Percentiles rank a stretch among this genome's conserved stretches.
phyloP scores from a whole-genome alignment of 2,888 invertebrate genomes.

The Stenodema calcarata region DNA sequence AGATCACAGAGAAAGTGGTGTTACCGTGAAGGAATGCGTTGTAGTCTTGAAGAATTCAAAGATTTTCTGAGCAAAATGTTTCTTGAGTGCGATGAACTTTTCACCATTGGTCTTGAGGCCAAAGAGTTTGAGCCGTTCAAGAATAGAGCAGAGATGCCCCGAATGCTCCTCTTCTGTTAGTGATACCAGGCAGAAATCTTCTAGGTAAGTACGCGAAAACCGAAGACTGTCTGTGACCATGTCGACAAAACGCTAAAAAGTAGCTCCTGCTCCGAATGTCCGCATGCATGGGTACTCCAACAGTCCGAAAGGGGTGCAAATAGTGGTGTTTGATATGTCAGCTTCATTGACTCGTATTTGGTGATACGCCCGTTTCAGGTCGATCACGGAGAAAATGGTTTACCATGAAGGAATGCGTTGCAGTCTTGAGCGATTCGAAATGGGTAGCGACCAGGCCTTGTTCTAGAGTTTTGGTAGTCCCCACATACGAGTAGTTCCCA shows the following conservation, averaged over 20 bases:
- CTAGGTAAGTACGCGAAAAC: slow-evolving; percentile 56
- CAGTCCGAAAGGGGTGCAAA: slow-evolving; percentile 58
- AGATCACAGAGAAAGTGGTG: too few relatives aligned
- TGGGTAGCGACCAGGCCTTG: slow-evolving; percentile 59
- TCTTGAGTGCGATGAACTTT: too few relatives aligned
- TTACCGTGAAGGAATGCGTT: too few relatives aligned
- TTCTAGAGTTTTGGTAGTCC: slow-evolving; percentile 60
- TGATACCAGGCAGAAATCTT: slow-evolving; percentile 56
- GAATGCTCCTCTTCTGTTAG: slow-evolving; percentile 54
- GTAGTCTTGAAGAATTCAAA: too few relatives aligned
- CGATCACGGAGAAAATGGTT: slow-evolving; percentile 50
- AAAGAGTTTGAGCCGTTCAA: slow-evolving; percentile 56
- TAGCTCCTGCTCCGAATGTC: slow-evolving; percentile 56
- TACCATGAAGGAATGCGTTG: slow-evolving; percentile 53
- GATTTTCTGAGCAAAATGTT: too few relatives aligned
- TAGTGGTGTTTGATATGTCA: slow-evolving; percentile 41
- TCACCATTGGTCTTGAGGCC: slow-evolving; percentile 58
- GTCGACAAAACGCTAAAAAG: slow-evolving; percentile 58
- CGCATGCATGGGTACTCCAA: slow-evolving; percentile 54
- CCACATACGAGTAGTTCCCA: too few relatives aligned
- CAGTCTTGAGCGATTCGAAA: slow-evolving; percentile 31
- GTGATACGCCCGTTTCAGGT: slow-evolving; percentile 39
- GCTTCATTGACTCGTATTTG: slow-evolving; percentile 19
- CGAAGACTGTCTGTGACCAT: slow-evolving; percentile 52
- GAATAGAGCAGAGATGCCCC: slow-evolving; percentile 51